Conservation (phyloP, 1,140 invertebrate genomes). For the Zaprionus taronus region DNA sequence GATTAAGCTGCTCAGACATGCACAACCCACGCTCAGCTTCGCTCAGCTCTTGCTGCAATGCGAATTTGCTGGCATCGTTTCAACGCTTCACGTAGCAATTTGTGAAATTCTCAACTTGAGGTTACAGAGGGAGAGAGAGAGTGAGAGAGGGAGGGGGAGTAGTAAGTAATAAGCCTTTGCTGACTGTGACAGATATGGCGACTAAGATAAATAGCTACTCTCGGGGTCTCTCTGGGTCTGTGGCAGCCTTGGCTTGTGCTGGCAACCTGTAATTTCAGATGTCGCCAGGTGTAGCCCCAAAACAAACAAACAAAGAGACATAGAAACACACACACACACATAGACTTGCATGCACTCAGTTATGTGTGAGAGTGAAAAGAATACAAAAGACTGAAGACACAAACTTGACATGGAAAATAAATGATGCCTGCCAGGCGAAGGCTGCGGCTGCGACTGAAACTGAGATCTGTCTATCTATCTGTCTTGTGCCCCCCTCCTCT, state of each 20-base stretch:
- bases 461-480: constrained; percentile 17
- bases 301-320: constrained; percentile 27
- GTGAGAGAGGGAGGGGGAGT: background rate
- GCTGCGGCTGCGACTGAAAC: constrained; percentile 39
- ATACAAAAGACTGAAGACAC: constrained; percentile 63
- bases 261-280: constrained; percentile 47
- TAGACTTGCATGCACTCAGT: constrained; percentile 43
- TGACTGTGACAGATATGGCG: constrained; percentile 26
- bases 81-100: constrained; percentile 81
- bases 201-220: constrained; percentile 14
- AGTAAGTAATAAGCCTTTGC: constrained; percentile 60
- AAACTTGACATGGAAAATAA: constrained; percentile 81
- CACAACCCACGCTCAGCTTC: constrained; percentile 15
- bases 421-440: constrained; percentile 63
- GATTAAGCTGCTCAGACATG: constrained; percentile 29
- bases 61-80: constrained; percentile 67
- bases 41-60: constrained; percentile 17
- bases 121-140: background rate
- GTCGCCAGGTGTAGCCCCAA: constrained; percentile 22
- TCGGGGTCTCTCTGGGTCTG: background rate
- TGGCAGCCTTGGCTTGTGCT: constrained; percentile 34
- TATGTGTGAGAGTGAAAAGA: constrained; percentile 68
- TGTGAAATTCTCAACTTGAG: constrained; percentile 68
- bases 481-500: background rate
- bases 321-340: constrained; percentile 22